Evolutionary conservation across 2,797 vertebrate species (phyloP), one percentile per base, ranked within the genome.

Genomic region (Vireo griseus): DNA sequence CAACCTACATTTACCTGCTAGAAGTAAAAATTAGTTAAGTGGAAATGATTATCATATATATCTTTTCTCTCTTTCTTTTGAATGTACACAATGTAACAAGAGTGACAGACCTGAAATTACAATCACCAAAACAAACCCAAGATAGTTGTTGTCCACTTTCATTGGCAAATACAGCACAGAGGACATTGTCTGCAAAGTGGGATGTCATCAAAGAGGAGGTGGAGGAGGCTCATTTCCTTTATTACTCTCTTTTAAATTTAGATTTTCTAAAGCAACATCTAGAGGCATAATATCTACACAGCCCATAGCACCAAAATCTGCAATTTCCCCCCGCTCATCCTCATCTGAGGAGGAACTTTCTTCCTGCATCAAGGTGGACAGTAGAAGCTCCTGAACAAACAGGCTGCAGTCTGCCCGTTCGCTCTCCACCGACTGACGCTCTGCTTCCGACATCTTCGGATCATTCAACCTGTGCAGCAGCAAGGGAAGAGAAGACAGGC

Each of bases 101-200:
- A 99, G 99, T 99, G 99, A 99, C 98, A 98, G 98, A 99, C 98
- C 99, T 98, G 98, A 99, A 99, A 98, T 99, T 99, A 99, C 99
- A 99, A 99, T 99, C 99, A 99, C 99, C 98, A 98, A 98, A 98
- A 98, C 97, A 98, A 98, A 98, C 97, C 98, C 98, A 98, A 98
- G 97, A 98, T 98, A 98, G 98, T 86, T 98, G 98, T 98, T 98
- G 98, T 98, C 98, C 98, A 98, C 98, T 98, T 98, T 99, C 99
- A 99, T 99, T 99, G 99, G 99, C 99, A 99, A 98, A 99, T 99
- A 99, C 99, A 99, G 99, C 99, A 99, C 98, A 99, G 99, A 98
- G 99, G 99, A 99, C 99, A 99, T 97, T 99, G 99, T 99, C 99
- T 99, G 98, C 98, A 97, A 96, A 98, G 98, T 98, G 98, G 98